Conservation (phyloP, 2,888 invertebrate species). For the Eledone cirrhosa region DNA sequence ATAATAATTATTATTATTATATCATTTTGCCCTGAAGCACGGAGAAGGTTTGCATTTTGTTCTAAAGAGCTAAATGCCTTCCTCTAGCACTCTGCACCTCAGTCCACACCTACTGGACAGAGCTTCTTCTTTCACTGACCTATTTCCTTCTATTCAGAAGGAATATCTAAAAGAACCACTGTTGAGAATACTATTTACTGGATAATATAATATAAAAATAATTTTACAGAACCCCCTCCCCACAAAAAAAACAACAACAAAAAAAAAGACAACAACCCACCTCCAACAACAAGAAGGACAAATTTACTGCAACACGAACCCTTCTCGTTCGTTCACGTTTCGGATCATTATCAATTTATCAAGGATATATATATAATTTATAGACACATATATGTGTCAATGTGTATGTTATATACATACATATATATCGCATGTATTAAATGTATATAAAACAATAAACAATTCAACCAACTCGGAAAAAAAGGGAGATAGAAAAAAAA, state of each 20-base stretch:
- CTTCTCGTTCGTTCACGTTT: conserved; percentile 9
- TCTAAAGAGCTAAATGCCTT: conserved; percentile 20
- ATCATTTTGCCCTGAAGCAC: too few species aligned
- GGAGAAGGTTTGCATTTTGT: too few species aligned
- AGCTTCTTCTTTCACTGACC: conserved; percentile 28
- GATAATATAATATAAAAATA: not conserved
- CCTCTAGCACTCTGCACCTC: conserved; percentile 24
- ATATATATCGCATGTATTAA: too few species aligned
- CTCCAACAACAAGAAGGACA: not conserved
- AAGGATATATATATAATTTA: not conserved
- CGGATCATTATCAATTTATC: conserved; percentile 17
- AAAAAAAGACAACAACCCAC: too few species aligned
- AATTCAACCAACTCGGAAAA: too few species aligned
- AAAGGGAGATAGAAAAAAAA: too few species aligned
- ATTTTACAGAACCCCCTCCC: not conserved
- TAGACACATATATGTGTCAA: too few species aligned
- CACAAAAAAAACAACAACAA: not conserved
- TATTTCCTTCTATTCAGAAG: conserved; percentile 25
- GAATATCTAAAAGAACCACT: conserved; percentile 23
- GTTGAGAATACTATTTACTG: conserved; percentile 11
- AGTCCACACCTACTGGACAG: conserved; percentile 27
- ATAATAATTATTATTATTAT: too few species aligned
- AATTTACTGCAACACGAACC: not conserved
- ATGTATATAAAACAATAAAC: too few species aligned
- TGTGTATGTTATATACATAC: too few species aligned